These are phyloP conservation scores for Agonum fuliginosum DNA, from an alignment of 2,888 invertebrate genomes.

Conservation along the genomic window DNA sequence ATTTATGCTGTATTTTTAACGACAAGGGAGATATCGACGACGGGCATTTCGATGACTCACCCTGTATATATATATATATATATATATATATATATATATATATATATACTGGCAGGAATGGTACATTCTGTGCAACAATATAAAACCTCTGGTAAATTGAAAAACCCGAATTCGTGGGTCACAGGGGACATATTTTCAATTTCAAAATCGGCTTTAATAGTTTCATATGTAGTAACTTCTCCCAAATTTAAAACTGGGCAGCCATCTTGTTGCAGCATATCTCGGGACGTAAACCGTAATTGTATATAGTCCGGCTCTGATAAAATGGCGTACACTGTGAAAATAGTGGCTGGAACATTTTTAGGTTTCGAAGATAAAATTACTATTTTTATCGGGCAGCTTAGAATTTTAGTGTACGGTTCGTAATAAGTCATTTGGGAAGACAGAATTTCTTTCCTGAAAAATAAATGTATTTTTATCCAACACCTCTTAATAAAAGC, in stretches of 20 bases:
- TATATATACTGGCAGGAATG: too few relatives aligned
- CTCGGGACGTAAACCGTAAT: conserved; percentile 12
- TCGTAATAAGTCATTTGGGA: conserved; percentile 56
- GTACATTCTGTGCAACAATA: too few relatives aligned
- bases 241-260: conserved; percentile 64
- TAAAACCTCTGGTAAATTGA: conserved; percentile 65
- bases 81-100: too few relatives aligned
- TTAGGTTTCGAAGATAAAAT: conserved; percentile 62
- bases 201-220: conserved; percentile 62
- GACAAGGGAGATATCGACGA: too few relatives aligned
- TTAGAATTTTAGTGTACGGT: conserved; percentile 62
- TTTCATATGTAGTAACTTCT: conserved; percentile 64
- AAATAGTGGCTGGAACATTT: conserved; percentile 63
- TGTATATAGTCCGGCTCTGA: conserved; percentile 62
- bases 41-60: too few relatives aligned
- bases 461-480: too few relatives aligned
- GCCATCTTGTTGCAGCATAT: conserved; percentile 4
- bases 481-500: too few relatives aligned
- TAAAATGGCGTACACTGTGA: conserved; percentile 64
- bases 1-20: too few relatives aligned
- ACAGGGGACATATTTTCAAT: conserved; percentile 64
- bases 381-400: conserved; percentile 63
- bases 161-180: conserved; percentile 65
- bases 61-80: too few relatives aligned
- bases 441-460: background rate